These are phyloP conservation scores for Sternotherus odoratus DNA, from an alignment of 2,797 vertebrate species.

Conservation along the genomic window DNA sequence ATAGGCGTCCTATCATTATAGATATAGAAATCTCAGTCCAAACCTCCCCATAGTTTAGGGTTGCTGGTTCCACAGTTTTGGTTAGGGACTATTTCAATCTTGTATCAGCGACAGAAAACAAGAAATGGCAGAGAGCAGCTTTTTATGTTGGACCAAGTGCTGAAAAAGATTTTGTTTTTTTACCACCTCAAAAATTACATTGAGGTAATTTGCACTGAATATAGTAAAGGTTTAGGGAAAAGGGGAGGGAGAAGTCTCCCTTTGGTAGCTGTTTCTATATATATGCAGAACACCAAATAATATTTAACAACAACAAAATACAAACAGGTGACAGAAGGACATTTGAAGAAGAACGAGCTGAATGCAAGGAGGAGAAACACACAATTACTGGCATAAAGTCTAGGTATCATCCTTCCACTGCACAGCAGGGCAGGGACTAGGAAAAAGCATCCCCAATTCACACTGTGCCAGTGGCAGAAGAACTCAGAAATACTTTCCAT, in stretches of 20 bases:
- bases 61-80: background rate
- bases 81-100: background rate
- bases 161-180: background rate
- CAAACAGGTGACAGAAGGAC: background rate
- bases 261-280: background rate
- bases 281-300: background rate
- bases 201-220: background rate
- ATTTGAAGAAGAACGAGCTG: background rate
- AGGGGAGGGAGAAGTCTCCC: background rate
- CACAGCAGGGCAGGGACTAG: fast-evolving
- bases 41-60: background rate
- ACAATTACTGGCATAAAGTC: background rate
- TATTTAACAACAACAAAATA: background rate
- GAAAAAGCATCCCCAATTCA: background rate
- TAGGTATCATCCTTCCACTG: background rate
- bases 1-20: background rate
- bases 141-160: background rate
- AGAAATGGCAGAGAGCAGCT: fast-evolving
- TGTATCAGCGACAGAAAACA: background rate
- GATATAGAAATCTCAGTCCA: background rate
- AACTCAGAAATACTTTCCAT: background rate
- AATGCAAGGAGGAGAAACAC: background rate
- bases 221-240: background rate
- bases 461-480: background rate
- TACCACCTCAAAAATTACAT: background rate